Evolutionary conservation across 2,888 invertebrate species (phyloP), one percentile per base, ranked within the genome.

Genomic region (Amblyteles armatorius): DNA sequence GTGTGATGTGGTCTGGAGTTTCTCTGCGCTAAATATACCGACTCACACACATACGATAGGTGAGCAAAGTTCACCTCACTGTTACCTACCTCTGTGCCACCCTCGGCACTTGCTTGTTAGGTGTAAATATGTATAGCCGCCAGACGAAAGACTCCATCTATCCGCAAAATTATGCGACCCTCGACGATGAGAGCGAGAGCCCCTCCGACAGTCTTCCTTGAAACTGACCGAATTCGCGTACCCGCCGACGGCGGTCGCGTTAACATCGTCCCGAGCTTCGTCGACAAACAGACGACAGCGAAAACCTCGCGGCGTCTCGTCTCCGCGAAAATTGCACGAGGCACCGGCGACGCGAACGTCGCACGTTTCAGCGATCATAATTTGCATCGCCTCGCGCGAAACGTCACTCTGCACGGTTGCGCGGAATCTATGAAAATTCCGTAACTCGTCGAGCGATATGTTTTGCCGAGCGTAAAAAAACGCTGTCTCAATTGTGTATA

Each of bases 21-120:
- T n/a, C 57, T 63, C 29, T 19, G 29, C 26, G 73, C n/a, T 63
- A 74, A 74, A 63, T 29, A 74, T 63, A 48, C 73, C 44, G n/a
- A 29, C 73, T 57, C 22, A 3, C 22, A 72, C 36, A 36, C 44
- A 6, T 7, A 16, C 26, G 22, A 6, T 13, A 55, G 72, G 72
- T 72, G 60, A 57, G 26, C 9, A 9, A 60, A 26, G 48, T 67
- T 67, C 48, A 60, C 16, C 9, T 26, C 44, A 33, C 44, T 48
- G 36, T 19, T n/a, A 9, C n/a, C 33, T 5, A 60, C 60, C 57
- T 19, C 19, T 22, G 29, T 3, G 26, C 60, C 55, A 6, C 19
- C 11, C 44, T 9, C 3, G 29, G 5, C 26, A 48, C 29, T 48
- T 48, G 29, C 48, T 63, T 74, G 60, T 74, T 74, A 60, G 63